Percentiles rank a stretch among this genome's conserved stretches.
Evolutionary conservation across 2,113 vertebrate species (phyloP).

Genomic region (Nothoprocta perdicaria): DNA sequence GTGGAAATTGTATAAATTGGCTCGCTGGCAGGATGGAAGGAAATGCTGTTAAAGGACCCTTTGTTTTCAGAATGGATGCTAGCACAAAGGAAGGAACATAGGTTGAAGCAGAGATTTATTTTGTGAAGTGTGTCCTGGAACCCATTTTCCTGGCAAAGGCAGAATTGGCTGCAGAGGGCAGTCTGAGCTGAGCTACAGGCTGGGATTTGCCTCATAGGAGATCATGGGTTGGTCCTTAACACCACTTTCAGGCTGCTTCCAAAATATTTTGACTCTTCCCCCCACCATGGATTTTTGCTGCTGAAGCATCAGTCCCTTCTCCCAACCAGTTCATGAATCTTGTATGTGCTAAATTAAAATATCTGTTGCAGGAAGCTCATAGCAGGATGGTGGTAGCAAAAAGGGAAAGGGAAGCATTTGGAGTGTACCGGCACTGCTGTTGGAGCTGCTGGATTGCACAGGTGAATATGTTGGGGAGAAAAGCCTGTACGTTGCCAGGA

Average conservation of each 20-base stretch:
- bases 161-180: not conserved
- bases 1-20: not conserved
- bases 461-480: not conserved
- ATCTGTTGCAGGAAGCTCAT: constrained; percentile 15
- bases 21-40: not conserved
- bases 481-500: not conserved
- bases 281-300: not conserved
- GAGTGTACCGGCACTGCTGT: not conserved
- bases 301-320: not conserved
- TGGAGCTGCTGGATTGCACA: not conserved
- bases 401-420: not conserved
- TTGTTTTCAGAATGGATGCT: not conserved
- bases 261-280: not conserved
- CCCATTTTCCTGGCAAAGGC: not conserved
- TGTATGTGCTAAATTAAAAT: not conserved
- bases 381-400: not conserved
- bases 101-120: not conserved
- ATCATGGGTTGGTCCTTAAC: not conserved
- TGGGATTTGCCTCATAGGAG: not conserved
- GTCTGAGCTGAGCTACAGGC: not conserved
- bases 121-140: not conserved
- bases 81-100: not conserved
- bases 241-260: not conserved
- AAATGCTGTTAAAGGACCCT: not conserved
- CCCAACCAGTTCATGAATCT: not conserved